A percentile compares a stretch with the other conserved stretches of the same genome.
Evolutionary conservation across 2,888 invertebrate genomes (phyloP).

Genomic region (Hemicrepidius hirtus): DNA sequence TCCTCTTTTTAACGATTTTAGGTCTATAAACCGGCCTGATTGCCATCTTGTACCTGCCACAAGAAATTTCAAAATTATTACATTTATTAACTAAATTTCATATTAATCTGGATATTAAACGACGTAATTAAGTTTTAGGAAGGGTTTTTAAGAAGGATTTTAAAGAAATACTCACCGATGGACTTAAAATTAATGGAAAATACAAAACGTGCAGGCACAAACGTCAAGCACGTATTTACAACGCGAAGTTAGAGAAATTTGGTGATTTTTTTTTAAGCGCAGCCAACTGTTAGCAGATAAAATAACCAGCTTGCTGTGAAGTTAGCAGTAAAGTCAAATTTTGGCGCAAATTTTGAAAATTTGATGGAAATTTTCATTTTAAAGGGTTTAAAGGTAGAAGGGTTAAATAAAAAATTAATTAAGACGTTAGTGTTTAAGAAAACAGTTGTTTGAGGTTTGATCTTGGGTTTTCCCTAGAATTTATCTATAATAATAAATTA

Average conservation of each 20-base stretch:
- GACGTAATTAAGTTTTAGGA: neutral
- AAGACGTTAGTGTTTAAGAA: too few relatives aligned
- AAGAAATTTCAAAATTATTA: conserved; percentile 25
- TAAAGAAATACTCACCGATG: conserved; percentile 61
- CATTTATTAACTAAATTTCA: neutral
- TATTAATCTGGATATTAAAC: neutral
- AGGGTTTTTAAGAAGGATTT: neutral
- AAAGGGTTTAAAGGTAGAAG: too few relatives aligned
- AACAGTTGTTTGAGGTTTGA: too few relatives aligned
- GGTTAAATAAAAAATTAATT: too few relatives aligned
- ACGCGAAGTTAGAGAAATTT: conserved; percentile 26
- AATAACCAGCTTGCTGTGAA: neutral
- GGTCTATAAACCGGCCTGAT: conserved; percentile 93
- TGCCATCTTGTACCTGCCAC: conserved; percentile 80
- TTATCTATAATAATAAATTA: too few relatives aligned
- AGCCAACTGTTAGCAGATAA: conserved; percentile 8
- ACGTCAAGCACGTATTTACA: conserved; percentile 5
- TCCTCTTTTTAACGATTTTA: conserved; percentile 96
- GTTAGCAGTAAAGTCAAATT: neutral
- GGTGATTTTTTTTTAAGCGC: neutral
- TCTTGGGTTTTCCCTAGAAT: too few relatives aligned
- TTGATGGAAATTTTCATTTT: too few relatives aligned
- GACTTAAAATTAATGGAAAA: conserved; percentile 55
- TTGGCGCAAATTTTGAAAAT: neutral
- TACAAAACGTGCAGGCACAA: conserved; percentile 9